Evolutionary conservation across 2,888 invertebrate genomes (phyloP), one percentile per base, ranked within the genome.

Genomic region (Hartigia nigra): DNA sequence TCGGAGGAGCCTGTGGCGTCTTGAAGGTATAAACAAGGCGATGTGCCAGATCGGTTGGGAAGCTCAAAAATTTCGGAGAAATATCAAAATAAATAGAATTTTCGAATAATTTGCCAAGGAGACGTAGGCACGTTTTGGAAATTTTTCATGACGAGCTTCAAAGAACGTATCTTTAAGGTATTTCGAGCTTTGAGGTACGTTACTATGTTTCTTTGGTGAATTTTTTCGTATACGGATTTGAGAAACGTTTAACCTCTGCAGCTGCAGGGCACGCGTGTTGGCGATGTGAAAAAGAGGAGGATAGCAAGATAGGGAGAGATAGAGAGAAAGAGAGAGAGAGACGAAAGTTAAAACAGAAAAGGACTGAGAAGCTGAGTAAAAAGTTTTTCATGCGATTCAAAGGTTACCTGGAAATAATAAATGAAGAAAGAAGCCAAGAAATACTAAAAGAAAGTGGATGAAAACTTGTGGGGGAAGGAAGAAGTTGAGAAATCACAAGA

Each of bases 61-160:
- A 34, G 79, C 37, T 37, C 14, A 79, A 79, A 70, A 75, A 80
- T 78, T 79, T 75, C 70, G 39, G 69, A 74, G 31, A 77, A 77
- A 82, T 72, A 78, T 81, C 81, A 82, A 82, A 79, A 77, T 74
- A n/a, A 75, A 36, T 35, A 35, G 75, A 31, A 79, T 31, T 75
- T 79, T 79, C 69, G 14, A 55, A 80, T 75, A 79, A 79, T 79
- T 79, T 9, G 9, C 75, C 2, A 9, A 23, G 55, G 14, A 23
- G 23, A 23, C 1, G 9, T 9, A 12, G 37, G 37, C 37, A 23
- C 23, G 23, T 23, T 23, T 2, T 55, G 23, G 55, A 23, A 5
- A 55, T 14, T 55, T 55, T 55, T 5, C 23, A 55, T 23, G 23
- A 14, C 9, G 39, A 55, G 5, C 55, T 55, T 55, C 23, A 9